phyloP scores from a whole-genome alignment of 2,113 vertebrate genomes.

The Phycodurus eques region DNA sequence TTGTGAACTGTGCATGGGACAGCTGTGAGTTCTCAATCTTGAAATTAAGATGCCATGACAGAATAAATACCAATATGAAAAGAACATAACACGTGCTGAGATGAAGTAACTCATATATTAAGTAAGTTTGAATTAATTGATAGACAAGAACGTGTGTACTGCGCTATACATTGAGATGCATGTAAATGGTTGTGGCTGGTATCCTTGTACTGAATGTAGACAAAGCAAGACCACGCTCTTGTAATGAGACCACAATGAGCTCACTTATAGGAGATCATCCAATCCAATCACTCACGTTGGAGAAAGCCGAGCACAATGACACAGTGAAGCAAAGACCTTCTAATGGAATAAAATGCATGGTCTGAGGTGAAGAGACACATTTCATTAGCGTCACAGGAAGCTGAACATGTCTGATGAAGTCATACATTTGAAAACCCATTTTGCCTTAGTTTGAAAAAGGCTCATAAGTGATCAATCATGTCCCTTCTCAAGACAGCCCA shows the following conservation, averaged over 20 bases:
- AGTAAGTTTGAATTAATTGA: neutral
- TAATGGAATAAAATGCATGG: slow-evolving; percentile 50
- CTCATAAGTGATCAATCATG: slow-evolving; percentile 70
- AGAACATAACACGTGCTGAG: neutral
- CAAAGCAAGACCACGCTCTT: slow-evolving; percentile 15
- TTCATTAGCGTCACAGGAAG: slow-evolving; percentile 59
- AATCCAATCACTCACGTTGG: slow-evolving; percentile 20
- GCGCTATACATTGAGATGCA: slow-evolving; percentile 1
- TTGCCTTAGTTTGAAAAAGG: slow-evolving; percentile 53
- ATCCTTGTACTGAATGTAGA: slow-evolving; percentile 3
- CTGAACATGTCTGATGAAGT: slow-evolving; percentile 54
- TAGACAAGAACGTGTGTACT: neutral
- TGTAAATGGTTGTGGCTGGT: neutral
- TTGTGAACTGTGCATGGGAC: neutral
- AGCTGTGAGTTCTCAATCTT: neutral
- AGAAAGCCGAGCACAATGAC: slow-evolving; percentile 36
- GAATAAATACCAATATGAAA: neutral
- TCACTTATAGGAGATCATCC: slow-evolving; percentile 23
- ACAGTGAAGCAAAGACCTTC: slow-evolving; percentile 35
- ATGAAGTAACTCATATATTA: too few species aligned
- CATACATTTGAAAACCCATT: slow-evolving; percentile 53
- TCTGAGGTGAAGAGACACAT: slow-evolving; percentile 49
- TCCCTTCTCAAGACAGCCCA: slow-evolving; percentile 20
- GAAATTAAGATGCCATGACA: neutral
- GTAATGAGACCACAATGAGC: slow-evolving; percentile 20